phyloP scores from a whole-genome alignment of 2,888 invertebrate species.

The Dryococelus australis region DNA sequence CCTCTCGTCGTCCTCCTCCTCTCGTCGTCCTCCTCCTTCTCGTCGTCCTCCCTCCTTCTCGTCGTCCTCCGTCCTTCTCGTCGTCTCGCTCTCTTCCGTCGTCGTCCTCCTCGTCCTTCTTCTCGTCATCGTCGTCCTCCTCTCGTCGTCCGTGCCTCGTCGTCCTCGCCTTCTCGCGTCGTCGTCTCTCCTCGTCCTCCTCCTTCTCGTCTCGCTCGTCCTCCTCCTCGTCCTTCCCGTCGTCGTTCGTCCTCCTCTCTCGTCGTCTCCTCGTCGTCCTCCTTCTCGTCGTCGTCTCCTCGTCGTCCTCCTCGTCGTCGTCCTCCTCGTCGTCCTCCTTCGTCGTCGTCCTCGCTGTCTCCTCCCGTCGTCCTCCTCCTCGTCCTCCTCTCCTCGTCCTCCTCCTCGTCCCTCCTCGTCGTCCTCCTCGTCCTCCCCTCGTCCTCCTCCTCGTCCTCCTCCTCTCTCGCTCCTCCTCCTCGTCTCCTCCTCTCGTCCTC shows the following conservation, averaged over 20 bases:
- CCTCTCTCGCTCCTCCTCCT: conserved; percentile 21
- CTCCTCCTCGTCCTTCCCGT: background rate
- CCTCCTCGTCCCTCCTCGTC: background rate
- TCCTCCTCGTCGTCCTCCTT: background rate
- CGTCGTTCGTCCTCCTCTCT: conserved; percentile 13
- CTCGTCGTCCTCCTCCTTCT: background rate
- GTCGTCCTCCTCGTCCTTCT: background rate
- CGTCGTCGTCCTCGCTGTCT: too few relatives aligned
- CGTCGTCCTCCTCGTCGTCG: background rate
- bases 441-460: conserved; percentile 23
- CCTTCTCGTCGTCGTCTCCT: background rate
- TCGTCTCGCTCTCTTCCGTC: background rate
- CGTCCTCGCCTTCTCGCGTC: background rate
- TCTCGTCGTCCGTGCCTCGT: background rate
- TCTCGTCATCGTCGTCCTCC: background rate
- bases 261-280: too few relatives aligned
- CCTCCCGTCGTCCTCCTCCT: background rate
- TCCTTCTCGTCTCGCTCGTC: background rate
- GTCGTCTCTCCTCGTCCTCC: background rate
- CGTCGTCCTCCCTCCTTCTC: too few relatives aligned
- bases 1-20: background rate
- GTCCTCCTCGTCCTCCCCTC: background rate
- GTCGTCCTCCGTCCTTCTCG: too few relatives aligned
- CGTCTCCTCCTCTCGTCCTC: conserved; percentile 12
- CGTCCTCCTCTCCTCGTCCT: background rate